Evolutionary conservation across 1,140 invertebrate species (phyloP).

Genomic region (Psix sp.): DNA sequence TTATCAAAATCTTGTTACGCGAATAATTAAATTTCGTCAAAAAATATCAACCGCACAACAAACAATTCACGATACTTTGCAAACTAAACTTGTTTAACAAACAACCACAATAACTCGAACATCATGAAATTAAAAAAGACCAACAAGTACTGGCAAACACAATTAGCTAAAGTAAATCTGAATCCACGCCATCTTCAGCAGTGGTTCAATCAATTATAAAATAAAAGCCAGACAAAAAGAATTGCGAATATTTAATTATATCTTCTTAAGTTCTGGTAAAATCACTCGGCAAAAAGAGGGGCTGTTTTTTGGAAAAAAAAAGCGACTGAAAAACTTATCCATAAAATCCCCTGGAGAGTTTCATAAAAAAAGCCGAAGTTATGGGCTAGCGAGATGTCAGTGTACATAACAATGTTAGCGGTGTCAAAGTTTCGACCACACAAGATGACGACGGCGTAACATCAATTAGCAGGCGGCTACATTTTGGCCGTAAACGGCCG

Average conservation of each 20-base stretch:
- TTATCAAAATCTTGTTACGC: slow-evolving; percentile 6
- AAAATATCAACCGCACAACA: too few species aligned
- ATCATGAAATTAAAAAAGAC: too few species aligned
- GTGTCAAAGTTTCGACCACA: slow-evolving; percentile 61
- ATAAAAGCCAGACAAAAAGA: slow-evolving; percentile 8
- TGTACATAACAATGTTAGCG: slow-evolving; percentile 22
- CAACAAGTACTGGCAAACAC: neutral
- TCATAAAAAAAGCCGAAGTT: slow-evolving; percentile 7
- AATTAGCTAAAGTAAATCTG: slow-evolving; percentile 11
- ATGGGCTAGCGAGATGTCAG: slow-evolving; percentile 9
- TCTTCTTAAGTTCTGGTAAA: slow-evolving; percentile 16
- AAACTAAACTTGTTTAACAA: too few species aligned
- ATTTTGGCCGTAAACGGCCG: slow-evolving; percentile 55
- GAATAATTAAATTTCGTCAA: too few species aligned
- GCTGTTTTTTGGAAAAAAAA: slow-evolving; percentile 16
- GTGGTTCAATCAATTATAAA: slow-evolving; percentile 18
- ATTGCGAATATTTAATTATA: slow-evolving; percentile 17
- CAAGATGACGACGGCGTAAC: slow-evolving; percentile 63
- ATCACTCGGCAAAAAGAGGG: too few species aligned
- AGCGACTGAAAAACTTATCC: slow-evolving; percentile 5
- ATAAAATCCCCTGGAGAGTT: slow-evolving; percentile 3
- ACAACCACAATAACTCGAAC: too few species aligned
- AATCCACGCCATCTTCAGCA: slow-evolving; percentile 14
- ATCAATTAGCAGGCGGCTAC: slow-evolving; percentile 70
- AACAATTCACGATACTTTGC: too few species aligned